These are phyloP conservation scores for Glandiceps talaboti DNA, from an alignment of 53 echinoderm and acorn worm species.

Conservation along the genomic window DNA sequence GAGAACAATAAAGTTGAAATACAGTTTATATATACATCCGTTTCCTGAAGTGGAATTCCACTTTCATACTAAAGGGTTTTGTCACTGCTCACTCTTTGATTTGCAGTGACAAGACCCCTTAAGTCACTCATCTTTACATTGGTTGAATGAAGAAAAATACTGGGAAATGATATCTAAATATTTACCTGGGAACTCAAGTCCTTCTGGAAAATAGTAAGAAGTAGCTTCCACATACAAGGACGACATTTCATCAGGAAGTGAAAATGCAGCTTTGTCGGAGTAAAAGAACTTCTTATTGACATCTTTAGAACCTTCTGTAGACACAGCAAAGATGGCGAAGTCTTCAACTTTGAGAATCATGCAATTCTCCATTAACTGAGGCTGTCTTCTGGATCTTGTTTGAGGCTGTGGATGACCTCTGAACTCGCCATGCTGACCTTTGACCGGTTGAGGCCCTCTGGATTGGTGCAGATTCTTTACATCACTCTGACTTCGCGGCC, in stretches of 20 bases:
- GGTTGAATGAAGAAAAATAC: too few relatives aligned
- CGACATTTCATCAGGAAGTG: slow-evolving; percentile 74
- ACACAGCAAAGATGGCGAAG: slow-evolving; percentile 45
- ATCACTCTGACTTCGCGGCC: not conserved
- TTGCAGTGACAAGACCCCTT: too few relatives aligned
- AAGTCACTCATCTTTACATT: too few relatives aligned
- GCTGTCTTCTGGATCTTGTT: not conserved
- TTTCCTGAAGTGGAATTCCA: too few relatives aligned
- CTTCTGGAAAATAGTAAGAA: slow-evolving; percentile 94
- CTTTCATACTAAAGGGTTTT: too few relatives aligned
- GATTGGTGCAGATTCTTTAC: too few relatives aligned
- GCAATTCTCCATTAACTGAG: slow-evolving; percentile 81
- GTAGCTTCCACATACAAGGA: slow-evolving; percentile 82
- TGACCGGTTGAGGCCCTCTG: not conserved
- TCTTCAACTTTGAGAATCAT: slow-evolving; percentile 54
- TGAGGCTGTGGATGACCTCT: not conserved
- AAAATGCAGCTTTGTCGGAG: slow-evolving; percentile 89
- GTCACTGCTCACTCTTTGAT: too few relatives aligned
- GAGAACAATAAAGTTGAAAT: too few relatives aligned
- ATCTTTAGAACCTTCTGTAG: slow-evolving; percentile 14
- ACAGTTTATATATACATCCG: too few relatives aligned
- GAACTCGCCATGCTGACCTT: not conserved
- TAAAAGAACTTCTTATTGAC: slow-evolving; percentile 21
- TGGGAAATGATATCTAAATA: too few relatives aligned
- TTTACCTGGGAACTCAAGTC: slow-evolving; percentile 90